Conservation (phyloP, 2,113 vertebrate genomes). For the Podarcis muralis region DNA sequence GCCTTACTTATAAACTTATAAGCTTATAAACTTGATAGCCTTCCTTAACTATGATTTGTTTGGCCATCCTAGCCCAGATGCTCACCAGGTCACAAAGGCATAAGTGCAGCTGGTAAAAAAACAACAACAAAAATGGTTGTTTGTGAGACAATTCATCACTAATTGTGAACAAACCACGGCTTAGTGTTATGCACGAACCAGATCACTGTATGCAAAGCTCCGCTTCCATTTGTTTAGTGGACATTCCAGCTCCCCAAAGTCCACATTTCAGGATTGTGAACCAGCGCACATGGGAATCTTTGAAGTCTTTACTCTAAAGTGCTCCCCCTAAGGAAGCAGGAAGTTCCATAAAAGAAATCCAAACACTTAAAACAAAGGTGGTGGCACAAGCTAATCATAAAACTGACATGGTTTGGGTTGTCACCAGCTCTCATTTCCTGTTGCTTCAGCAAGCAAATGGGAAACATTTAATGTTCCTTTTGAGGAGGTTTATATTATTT, state of each 20-base stretch:
- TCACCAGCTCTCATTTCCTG: constrained; percentile 56
- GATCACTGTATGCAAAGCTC: not conserved
- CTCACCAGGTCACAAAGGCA: too few species aligned
- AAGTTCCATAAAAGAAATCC: not conserved
- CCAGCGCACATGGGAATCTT: not conserved
- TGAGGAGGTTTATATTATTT: constrained; percentile 35
- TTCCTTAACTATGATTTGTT: too few species aligned
- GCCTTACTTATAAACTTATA: too few species aligned
- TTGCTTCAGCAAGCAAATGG: constrained; percentile 40
- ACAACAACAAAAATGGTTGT: too few species aligned
- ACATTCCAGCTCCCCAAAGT: not conserved
- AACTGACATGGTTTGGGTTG: constrained; percentile 23
- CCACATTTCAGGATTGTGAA: not conserved
- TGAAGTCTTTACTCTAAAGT: not conserved
- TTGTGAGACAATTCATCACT: too few species aligned
- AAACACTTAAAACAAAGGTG: not conserved
- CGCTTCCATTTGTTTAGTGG: not conserved
- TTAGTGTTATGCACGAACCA: not conserved
- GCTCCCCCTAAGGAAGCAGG: not conserved
- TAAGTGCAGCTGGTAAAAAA: too few species aligned
- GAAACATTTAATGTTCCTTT: constrained; percentile 51
- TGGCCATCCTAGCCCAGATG: too few species aligned
- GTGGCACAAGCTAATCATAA: constrained; percentile 44
- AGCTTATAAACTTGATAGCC: too few species aligned
- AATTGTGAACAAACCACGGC: not conserved